Base-by-base conservation (phyloP, 1,140 invertebrate species). In the Heliconius hermathena region DNA sequence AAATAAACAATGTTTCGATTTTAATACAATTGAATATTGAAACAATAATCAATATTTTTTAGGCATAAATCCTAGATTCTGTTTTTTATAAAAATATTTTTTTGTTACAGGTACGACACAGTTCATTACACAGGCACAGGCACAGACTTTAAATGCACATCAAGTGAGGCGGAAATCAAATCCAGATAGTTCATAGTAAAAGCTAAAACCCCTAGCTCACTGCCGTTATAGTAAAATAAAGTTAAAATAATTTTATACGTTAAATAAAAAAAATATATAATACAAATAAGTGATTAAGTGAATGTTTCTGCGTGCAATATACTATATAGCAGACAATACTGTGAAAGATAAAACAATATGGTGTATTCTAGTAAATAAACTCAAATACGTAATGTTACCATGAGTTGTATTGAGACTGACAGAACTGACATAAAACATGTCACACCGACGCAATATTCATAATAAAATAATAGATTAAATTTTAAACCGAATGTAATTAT, bases 151-250 rank as follows among this genome's bases (percentile, higher is more conserved):
- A 73, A 92, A 88, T 36, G 82, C 89, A 33, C 93, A 94, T 29
- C 93, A 94, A 85, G 91, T 93, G 82, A 85, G 93, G 60, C 86
- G 93, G 79, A 93, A 94, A 91, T 94, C 93, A 9, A 93, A 93
- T 78, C 85, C 91, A 38, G 93, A 94, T 84, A 92, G 91, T 87
- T 94, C 91, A 86, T 94, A 94, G 91, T 93, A 87, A 87, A 84
- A 71, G 79, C 73, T 80, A 18, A 81, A 83, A 84, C 60, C 36
- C 36, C 36, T 84, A 88, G 80, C 54, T 73, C 85, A 89, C 84
- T 89, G 87, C 87, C 87, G 82, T 73, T 75, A 73, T 91, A 90
- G 87, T 85, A 76, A 86, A 89, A 85, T 89, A 85, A 83, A 84
- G 73, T 91, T 84, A 90, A 90, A 82, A 90, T 90, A 89, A 20